Conservation (phyloP, 2,797 vertebrate species). For the Chaetodon trifasciatus region DNA sequence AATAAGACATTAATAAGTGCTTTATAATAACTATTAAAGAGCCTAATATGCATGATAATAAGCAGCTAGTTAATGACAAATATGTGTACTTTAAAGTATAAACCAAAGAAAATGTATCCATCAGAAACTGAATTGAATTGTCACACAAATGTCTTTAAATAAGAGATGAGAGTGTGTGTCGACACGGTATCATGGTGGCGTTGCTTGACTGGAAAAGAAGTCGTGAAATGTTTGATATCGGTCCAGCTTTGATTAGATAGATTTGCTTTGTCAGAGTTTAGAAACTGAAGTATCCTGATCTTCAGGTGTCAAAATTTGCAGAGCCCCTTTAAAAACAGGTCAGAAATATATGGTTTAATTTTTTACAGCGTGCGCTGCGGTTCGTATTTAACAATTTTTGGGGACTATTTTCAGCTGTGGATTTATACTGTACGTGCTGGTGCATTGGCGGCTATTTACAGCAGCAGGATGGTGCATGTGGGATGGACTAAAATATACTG, state of each 20-base stretch:
- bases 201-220: constrained; percentile 1
- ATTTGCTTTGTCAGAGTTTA: too few relatives aligned
- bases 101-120: not conserved
- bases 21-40: too few relatives aligned
- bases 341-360: not conserved
- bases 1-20: too few relatives aligned
- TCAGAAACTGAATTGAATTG: not conserved
- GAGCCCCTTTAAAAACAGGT: not conserved
- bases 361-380: not conserved
- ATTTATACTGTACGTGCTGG: constrained; percentile 1
- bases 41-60: too few relatives aligned
- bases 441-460: constrained; percentile 14
- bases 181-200: not conserved
- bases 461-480: constrained; percentile 1
- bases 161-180: not conserved
- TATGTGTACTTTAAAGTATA: too few relatives aligned
- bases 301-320: too few relatives aligned
- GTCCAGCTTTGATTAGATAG: not conserved
- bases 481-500: constrained; percentile 17
- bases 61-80: too few relatives aligned
- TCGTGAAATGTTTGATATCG: not conserved
- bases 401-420: constrained; percentile 21
- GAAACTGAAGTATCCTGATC: too few relatives aligned
- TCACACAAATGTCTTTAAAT: not conserved
- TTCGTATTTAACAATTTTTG: not conserved